A percentile compares a stretch with the other conserved stretches of the same genome.
Evolutionary conservation across 2,888 invertebrate species (phyloP).

Genomic region (Nineta flava): DNA sequence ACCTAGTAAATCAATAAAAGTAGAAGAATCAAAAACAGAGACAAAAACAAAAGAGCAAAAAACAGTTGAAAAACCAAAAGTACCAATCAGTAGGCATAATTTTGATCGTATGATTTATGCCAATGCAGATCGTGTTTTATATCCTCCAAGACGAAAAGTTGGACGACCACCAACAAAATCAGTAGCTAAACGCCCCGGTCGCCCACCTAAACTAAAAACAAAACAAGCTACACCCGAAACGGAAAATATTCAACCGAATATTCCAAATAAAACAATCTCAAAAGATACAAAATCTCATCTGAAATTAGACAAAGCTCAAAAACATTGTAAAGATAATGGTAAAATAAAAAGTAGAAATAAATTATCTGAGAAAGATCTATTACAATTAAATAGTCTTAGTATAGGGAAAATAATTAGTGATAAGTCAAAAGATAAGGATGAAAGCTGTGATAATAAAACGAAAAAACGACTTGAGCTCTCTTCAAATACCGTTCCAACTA

Average conservation of each 20-base stretch:
- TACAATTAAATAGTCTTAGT: constrained; percentile 11
- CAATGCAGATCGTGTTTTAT: constrained; percentile 54
- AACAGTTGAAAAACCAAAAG: constrained; percentile 29
- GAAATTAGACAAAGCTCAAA: constrained; percentile 3
- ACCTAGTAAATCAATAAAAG: constrained; percentile 38
- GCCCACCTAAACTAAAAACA: constrained; percentile 26
- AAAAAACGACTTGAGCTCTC: constrained; percentile 22
- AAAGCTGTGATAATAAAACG: constrained; percentile 21
- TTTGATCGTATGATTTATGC: constrained; percentile 55
- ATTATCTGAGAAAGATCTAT: constrained; percentile 11
- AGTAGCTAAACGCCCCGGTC: constrained; percentile 32
- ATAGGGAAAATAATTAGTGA: constrained; percentile 10
- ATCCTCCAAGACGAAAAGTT: constrained; percentile 61
- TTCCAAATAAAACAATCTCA: neutral
- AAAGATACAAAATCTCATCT: constrained; percentile 7
- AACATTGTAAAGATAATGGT: constrained; percentile 5
- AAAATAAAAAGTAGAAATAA: constrained; percentile 9
- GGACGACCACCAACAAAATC: constrained; percentile 43
- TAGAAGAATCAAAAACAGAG: constrained; percentile 25
- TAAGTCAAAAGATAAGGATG: constrained; percentile 9
- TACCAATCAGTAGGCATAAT: constrained; percentile 32
- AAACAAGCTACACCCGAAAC: neutral
- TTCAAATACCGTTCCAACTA: constrained; percentile 9
- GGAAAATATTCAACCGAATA: neutral
- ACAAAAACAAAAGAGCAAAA: constrained; percentile 28